Evolutionary conservation across 2,888 invertebrate genomes (phyloP).

Genomic region (Nomada goodeniana): DNA sequence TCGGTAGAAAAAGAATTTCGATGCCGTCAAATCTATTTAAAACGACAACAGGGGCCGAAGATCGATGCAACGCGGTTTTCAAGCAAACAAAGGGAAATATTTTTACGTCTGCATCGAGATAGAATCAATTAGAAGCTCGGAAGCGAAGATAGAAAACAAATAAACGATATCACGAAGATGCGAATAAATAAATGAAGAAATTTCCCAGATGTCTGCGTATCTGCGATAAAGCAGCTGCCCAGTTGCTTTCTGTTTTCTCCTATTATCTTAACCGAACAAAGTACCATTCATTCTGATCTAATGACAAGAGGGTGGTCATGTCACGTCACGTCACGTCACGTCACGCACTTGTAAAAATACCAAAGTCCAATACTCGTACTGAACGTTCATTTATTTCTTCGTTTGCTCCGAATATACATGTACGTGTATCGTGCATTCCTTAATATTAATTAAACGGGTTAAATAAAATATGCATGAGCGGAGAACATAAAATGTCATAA

Average conservation of each 20-base stretch:
- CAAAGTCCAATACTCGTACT: neutral
- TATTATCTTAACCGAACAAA: conserved; percentile 15
- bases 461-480: no score
- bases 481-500: no score
- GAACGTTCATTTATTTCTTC: no score
- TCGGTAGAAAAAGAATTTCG: neutral
- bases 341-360: conserved; percentile 17
- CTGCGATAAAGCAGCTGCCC: conserved; percentile 15
- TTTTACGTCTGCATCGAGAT: neutral
- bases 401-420: no score
- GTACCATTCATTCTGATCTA: conserved; percentile 19
- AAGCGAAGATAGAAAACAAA: conserved; percentile 34
- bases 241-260: neutral
- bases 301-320: conserved; percentile 14
- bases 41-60: neutral
- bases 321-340: no score
- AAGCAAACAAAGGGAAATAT: conserved; percentile 24
- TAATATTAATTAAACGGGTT: neutral
- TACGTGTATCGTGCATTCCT: neutral
- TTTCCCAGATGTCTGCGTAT: conserved; percentile 18
- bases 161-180: conserved; percentile 41
- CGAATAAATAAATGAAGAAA: conserved; percentile 50
- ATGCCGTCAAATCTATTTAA: neutral
- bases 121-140: conserved; percentile 23
- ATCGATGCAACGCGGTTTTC: neutral